These are phyloP conservation scores for Acrossocheilus wenchowensis DNA, from an alignment of 2,797 vertebrate genomes.

Conservation along the genomic window DNA sequence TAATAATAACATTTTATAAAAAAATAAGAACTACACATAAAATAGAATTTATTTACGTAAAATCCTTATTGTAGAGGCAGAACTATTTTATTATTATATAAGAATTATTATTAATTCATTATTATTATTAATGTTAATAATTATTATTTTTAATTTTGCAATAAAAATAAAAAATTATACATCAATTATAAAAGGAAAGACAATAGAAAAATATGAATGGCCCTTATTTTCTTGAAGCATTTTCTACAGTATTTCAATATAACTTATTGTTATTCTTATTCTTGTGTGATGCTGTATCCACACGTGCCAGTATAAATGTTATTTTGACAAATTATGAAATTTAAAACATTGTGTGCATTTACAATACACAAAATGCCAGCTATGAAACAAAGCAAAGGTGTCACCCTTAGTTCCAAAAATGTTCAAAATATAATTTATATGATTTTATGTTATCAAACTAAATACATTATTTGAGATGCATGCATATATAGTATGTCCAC, in stretches of 20 bases:
- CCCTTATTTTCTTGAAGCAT: neutral
- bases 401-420: neutral
- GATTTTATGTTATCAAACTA: too few relatives aligned
- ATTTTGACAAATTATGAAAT: neutral
- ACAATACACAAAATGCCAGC: neutral
- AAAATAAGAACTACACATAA: too few relatives aligned
- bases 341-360: neutral
- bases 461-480: too few relatives aligned
- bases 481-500: neutral
- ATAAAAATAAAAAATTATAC: neutral
- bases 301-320: neutral
- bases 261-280: neutral
- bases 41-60: too few relatives aligned
- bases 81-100: neutral
- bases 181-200: neutral
- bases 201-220: neutral
- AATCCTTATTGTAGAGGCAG: too few relatives aligned
- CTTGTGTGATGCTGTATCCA: neutral
- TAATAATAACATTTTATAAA: neutral
- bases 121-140: too few relatives aligned
- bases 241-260: neutral
- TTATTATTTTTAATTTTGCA: neutral
- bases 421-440: neutral
- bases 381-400: neutral
- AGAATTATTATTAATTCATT: too few relatives aligned